phyloP scores from a whole-genome alignment of 2,888 invertebrate species.

The Cetonia aurata region DNA sequence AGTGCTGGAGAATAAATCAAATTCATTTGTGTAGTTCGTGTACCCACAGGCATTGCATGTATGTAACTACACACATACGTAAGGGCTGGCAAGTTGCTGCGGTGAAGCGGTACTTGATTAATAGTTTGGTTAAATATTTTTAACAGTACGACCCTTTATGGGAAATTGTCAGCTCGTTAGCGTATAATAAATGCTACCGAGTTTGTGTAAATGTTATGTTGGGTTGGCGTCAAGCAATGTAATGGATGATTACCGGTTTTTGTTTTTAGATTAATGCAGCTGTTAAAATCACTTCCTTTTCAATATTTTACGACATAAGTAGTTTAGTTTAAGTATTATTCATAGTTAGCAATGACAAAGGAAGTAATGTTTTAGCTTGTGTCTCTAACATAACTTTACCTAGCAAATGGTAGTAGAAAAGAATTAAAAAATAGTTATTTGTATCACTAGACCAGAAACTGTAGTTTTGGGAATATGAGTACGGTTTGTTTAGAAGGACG shows the following conservation, averaged over 20 bases:
- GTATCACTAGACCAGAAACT: too few relatives aligned
- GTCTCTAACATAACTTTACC: too few relatives aligned
- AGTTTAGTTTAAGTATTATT: too few relatives aligned
- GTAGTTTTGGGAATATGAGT: too few relatives aligned
- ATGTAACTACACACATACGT: background rate
- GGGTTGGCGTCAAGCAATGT: background rate
- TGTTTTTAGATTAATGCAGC: background rate
- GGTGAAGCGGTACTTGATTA: background rate
- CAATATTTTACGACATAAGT: background rate
- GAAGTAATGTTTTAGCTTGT: too few relatives aligned
- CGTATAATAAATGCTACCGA: constrained; percentile 1
- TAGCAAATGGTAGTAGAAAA: too few relatives aligned
- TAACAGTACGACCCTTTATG: background rate
- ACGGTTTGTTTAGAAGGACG: too few relatives aligned
- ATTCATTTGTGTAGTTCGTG: background rate
- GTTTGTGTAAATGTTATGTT: background rate
- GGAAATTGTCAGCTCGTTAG: constrained; percentile 1
- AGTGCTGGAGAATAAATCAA: constrained; percentile 1
- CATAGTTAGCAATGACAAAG: too few relatives aligned
- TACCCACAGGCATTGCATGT: background rate
- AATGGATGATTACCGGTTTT: background rate
- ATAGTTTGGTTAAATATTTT: constrained; percentile 5
- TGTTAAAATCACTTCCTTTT: background rate
- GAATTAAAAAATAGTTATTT: too few relatives aligned
- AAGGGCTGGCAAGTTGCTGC: background rate